These are phyloP conservation scores for Tiaroga cobitis DNA, from an alignment of 2,797 vertebrate species.

Conservation along the genomic window DNA sequence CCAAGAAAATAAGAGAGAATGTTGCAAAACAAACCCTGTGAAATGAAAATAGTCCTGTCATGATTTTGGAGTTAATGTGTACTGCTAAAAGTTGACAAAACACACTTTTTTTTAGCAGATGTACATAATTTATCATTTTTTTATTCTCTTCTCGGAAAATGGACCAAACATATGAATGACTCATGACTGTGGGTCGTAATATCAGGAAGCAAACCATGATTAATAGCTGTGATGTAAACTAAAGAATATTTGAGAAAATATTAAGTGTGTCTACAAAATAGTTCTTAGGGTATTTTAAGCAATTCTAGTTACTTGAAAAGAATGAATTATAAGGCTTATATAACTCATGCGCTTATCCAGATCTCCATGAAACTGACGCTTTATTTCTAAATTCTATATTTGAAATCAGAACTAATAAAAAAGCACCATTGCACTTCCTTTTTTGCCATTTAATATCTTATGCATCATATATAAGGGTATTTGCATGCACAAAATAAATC, in stretches of 20 bases:
- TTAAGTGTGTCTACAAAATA: conserved; percentile 19
- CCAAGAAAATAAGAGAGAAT: background rate
- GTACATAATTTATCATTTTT: background rate
- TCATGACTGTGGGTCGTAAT: background rate
- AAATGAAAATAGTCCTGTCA: background rate
- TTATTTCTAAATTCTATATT: background rate
- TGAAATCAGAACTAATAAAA: background rate
- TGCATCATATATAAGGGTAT: background rate
- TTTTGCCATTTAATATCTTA: background rate
- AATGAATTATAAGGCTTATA: background rate
- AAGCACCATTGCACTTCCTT: background rate
- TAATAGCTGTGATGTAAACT: conserved; percentile 13
- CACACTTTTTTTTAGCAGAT: background rate
- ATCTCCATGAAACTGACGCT: background rate
- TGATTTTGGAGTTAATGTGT: background rate
- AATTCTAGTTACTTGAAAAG: background rate
- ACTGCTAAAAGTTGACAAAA: conserved; percentile 13
- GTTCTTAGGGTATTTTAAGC: conserved; percentile 2
- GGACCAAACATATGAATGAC: background rate
- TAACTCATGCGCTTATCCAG: background rate
- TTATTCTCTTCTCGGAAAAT: background rate
- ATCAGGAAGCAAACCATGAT: background rate
- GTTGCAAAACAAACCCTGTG: background rate
- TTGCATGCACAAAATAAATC: background rate
- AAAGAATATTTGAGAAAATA: background rate